Conservation (phyloP, 2,113 vertebrate species). For the Phylloscopus whistleri region DNA sequence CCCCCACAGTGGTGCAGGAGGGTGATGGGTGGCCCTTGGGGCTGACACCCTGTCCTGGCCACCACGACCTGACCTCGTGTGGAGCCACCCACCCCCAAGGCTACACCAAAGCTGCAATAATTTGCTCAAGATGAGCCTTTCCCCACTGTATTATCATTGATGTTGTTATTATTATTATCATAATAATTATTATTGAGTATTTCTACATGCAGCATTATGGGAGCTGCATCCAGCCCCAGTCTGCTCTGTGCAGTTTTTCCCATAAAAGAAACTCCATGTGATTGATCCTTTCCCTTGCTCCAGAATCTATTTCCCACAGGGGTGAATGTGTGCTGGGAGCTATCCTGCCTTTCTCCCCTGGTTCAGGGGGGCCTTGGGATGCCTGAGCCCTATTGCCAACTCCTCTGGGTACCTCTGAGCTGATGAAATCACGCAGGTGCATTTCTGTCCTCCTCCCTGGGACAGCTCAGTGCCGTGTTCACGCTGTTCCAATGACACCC, state of each 20-base stretch:
- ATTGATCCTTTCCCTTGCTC: background rate
- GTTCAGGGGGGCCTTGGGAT: fast-evolving
- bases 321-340: background rate
- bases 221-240: background rate
- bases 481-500: fast-evolving
- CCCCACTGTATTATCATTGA: no score
- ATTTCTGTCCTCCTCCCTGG: background rate
- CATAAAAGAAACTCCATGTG: background rate
- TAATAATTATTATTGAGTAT: background rate
- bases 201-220: background rate
- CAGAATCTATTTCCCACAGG: background rate
- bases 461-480: fast-evolving
- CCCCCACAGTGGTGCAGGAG: background rate
- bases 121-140: background rate
- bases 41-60: background rate
- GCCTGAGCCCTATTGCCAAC: background rate
- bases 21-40: background rate
- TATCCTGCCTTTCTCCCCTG: background rate
- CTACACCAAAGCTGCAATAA: background rate
- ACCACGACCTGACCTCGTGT: fast-evolving
- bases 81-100: background rate
- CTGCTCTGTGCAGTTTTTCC: background rate
- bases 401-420: background rate
- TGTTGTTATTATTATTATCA: fast-evolving
- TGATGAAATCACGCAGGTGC: fast-evolving